Evolutionary conservation across 2,113 vertebrate species (phyloP).

Genomic region (Cochlearius cochlearius): DNA sequence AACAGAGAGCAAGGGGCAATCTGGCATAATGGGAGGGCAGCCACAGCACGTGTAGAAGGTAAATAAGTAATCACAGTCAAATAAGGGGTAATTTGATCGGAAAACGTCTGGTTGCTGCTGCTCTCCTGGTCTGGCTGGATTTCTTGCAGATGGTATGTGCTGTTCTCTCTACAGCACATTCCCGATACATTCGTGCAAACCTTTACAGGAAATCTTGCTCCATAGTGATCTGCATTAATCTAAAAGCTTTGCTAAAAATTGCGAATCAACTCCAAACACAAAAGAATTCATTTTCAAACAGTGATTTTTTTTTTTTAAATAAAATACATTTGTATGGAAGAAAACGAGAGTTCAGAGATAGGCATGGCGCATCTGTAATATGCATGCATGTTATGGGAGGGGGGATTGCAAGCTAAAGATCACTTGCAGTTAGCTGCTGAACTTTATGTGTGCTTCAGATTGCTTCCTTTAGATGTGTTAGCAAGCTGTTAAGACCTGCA

Average conservation of each 20-base stretch:
- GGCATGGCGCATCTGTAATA: not conserved
- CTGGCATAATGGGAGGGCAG: not conserved
- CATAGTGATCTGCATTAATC: not conserved
- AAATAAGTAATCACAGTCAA: not conserved
- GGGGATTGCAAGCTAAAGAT: not conserved
- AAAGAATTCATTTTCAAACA: not conserved
- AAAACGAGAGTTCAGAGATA: not conserved
- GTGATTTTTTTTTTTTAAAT: not conserved
- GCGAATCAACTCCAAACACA: not conserved
- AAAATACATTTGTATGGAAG: not conserved
- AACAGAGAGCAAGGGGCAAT: not conserved
- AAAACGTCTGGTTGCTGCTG: not conserved
- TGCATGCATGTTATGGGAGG: rapidly evolving
- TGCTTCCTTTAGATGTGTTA: not conserved
- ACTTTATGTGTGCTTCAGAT: not conserved
- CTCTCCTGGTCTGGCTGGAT: not conserved
- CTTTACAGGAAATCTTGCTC: not conserved
- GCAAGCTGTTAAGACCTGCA: not conserved
- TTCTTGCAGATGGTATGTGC: not conserved
- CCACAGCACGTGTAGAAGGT: not conserved
- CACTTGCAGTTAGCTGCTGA: not conserved
- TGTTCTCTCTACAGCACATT: not conserved
- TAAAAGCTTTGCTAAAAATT: not conserved
- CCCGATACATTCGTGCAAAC: rapidly evolving
- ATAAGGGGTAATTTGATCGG: not conserved